phyloP scores from a whole-genome alignment of 2,113 vertebrate genomes.

The Trichechus manatus region DNA sequence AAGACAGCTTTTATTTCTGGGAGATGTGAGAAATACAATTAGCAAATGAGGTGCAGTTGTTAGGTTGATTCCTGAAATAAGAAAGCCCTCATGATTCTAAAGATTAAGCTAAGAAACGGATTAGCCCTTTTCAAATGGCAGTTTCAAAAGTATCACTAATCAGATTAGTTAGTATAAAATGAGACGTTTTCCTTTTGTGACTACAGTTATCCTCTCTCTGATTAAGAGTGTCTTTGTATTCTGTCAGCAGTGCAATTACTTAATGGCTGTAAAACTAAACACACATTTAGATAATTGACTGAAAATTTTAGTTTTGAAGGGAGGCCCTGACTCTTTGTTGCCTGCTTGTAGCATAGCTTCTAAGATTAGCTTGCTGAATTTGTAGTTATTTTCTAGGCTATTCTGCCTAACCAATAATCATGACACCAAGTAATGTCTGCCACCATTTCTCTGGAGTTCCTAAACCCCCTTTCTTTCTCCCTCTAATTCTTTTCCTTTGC shows the following conservation, averaged over 20 bases:
- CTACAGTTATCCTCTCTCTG: not conserved
- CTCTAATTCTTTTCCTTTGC: not conserved
- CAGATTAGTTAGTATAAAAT: constrained; percentile 47
- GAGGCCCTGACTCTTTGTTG: not conserved
- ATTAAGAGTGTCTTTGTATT: constrained; percentile 42
- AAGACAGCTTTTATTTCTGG: constrained; percentile 15
- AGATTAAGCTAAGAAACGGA: constrained; percentile 56
- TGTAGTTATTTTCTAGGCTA: not conserved
- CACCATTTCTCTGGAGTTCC: not conserved
- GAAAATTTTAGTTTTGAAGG: constrained; percentile 30
- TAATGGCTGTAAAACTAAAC: constrained; percentile 27
- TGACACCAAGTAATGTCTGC: not conserved
- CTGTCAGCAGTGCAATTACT: not conserved
- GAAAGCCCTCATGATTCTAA: constrained; percentile 42
- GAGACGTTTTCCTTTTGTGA: constrained; percentile 41
- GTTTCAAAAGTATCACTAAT: constrained; percentile 57
- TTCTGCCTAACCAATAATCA: not conserved
- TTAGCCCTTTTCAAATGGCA: constrained; percentile 14
- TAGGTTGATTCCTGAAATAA: constrained; percentile 50
- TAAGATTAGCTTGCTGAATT: not conserved
- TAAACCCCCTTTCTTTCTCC: not conserved
- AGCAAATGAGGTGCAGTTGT: constrained; percentile 1
- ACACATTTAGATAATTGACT: constrained; percentile 25
- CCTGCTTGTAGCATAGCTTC: not conserved
- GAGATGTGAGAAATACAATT: constrained; percentile 44